These are phyloP conservation scores for Dryobota labecula DNA, from an alignment of 2,888 invertebrate species.

Conservation along the genomic window DNA sequence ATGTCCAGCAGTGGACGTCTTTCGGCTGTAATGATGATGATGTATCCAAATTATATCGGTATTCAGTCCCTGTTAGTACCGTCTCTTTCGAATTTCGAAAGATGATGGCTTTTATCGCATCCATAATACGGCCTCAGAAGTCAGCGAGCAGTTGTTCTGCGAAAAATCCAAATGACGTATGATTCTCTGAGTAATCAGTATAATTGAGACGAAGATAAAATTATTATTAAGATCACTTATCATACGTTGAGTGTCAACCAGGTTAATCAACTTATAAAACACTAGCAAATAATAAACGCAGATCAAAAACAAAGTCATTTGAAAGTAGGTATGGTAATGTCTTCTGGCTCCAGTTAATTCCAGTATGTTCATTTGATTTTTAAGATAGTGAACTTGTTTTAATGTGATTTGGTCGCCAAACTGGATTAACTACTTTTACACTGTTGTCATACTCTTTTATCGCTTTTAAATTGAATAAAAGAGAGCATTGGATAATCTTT, in stretches of 20 bases:
- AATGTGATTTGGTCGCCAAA: constrained; percentile 27
- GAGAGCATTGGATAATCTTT: background rate
- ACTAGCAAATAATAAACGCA: background rate
- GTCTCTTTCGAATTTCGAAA: no score
- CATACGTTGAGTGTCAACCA: background rate
- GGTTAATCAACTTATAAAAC: constrained; percentile 31
- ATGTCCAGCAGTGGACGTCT: no score
- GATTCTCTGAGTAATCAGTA: constrained; percentile 22
- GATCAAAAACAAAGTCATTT: constrained; percentile 22
- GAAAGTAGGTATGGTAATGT: constrained; percentile 18
- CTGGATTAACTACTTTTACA: constrained; percentile 33
- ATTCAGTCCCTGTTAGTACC: no score
- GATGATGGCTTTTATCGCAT: no score
- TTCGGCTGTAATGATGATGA: no score
- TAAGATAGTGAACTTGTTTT: constrained; percentile 23
- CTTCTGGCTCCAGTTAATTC: constrained; percentile 24
- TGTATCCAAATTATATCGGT: no score
- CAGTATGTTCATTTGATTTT: constrained; percentile 9
- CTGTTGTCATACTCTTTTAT: background rate
- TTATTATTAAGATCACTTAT: constrained; percentile 19
- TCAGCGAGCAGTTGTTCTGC: background rate
- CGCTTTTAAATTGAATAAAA: constrained; percentile 13
- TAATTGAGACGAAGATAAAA: constrained; percentile 24
- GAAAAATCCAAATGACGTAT: constrained; percentile 15
- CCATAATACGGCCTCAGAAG: no score